Conservation (phyloP, 2,888 invertebrate species). For the Rotaria sp. region DNA sequence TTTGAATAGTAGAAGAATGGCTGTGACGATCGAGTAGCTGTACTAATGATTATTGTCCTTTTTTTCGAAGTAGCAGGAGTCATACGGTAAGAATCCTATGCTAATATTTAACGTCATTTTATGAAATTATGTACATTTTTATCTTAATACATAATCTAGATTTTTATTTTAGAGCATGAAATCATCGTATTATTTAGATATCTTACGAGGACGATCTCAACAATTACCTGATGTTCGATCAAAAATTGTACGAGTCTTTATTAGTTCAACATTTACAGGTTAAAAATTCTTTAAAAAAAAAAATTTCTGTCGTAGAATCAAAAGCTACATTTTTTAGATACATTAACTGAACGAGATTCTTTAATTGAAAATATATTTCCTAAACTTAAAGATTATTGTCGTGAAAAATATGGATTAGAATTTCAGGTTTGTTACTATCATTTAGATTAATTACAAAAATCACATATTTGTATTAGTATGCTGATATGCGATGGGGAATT, state of each 20-base stretch:
- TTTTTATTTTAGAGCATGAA: background rate
- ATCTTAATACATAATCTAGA: too few relatives aligned
- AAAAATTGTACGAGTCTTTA: background rate
- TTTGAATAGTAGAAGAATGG: too few relatives aligned
- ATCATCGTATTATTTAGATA: background rate
- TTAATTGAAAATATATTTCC: slow-evolving; percentile 16
- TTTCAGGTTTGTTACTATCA: background rate
- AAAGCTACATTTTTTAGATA: background rate
- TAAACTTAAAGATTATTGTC: slow-evolving; percentile 22
- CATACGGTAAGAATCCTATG: too few relatives aligned
- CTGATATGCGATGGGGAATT: slow-evolving; percentile 16
- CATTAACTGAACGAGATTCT: background rate
- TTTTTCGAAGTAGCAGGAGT: too few relatives aligned
- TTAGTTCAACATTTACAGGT: slow-evolving; percentile 27
- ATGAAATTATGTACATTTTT: too few relatives aligned
- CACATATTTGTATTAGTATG: background rate
- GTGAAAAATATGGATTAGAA: slow-evolving; percentile 1
- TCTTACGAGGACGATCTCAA: background rate
- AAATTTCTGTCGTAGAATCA: too few relatives aligned
- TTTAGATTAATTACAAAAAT: background rate
- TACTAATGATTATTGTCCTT: too few relatives aligned
- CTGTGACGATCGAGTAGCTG: too few relatives aligned
- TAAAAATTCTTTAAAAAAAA: too few relatives aligned
- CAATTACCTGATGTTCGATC: background rate
- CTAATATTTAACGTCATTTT: too few relatives aligned